Evolutionary conservation across 2,113 vertebrate species (phyloP).

Genomic region (Corydoras maculifer): DNA sequence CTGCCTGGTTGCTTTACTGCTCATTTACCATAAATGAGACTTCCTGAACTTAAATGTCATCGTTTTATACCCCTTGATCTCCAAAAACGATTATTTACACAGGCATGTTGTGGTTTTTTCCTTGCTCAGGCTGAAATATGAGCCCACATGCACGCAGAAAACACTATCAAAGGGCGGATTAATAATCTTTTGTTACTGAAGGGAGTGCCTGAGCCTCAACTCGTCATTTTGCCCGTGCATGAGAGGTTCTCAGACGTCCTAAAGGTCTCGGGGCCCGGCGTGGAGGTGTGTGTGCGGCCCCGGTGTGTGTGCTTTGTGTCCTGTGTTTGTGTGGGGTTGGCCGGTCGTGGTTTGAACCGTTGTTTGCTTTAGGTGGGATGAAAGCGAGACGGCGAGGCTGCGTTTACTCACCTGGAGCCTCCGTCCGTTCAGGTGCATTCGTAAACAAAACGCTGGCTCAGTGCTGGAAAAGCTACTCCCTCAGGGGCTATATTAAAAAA

Average conservation of each 20-base stretch:
- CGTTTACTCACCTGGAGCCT: slow-evolving; percentile 48
- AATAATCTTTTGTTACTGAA: slow-evolving; percentile 16
- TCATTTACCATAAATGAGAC: not conserved
- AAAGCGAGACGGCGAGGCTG: slow-evolving; percentile 34
- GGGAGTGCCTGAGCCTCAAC: slow-evolving; percentile 12
- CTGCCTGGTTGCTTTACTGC: too few relatives aligned
- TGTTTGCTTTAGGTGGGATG: slow-evolving; percentile 43
- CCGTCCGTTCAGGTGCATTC: slow-evolving; percentile 40
- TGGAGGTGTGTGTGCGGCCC: slow-evolving; percentile 12
- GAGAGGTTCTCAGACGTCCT: slow-evolving; percentile 25
- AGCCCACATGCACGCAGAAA: slow-evolving; percentile 4
- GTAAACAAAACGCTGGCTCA: slow-evolving; percentile 36
- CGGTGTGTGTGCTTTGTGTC: slow-evolving; percentile 12
- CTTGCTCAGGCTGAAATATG: slow-evolving; percentile 11
- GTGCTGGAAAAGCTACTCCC: slow-evolving; percentile 28
- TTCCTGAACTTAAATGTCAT: not conserved
- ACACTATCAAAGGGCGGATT: slow-evolving; percentile 23
- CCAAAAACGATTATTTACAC: slow-evolving; percentile 3
- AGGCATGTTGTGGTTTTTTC: slow-evolving; percentile 4
- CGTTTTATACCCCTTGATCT: not conserved
- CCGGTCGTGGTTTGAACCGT: slow-evolving; percentile 32
- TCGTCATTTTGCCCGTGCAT: slow-evolving; percentile 19
- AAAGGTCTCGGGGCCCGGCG: slow-evolving; percentile 16
- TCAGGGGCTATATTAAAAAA: slow-evolving; percentile 21
- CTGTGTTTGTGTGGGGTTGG: slow-evolving; percentile 17